Evolutionary conservation across 2,797 vertebrate genomes (phyloP).

Genomic region (Chaenodraco wilsoni): DNA sequence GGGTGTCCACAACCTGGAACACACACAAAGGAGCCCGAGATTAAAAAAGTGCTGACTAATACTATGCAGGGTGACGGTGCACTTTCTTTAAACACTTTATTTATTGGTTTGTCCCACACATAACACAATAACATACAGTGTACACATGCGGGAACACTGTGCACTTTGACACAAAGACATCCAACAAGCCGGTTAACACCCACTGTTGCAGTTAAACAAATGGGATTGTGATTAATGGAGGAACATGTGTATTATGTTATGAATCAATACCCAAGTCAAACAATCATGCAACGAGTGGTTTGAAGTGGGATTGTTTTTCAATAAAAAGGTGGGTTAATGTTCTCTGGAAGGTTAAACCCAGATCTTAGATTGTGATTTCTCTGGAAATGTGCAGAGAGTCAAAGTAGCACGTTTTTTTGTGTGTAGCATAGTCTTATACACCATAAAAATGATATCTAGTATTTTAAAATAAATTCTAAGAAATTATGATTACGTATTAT

Average conservation of each 20-base stretch:
- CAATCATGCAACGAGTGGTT: background rate
- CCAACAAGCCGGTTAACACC: constrained; percentile 28
- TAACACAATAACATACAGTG: too few relatives aligned
- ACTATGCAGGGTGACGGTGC: constrained; percentile 1
- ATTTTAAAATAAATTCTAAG: too few relatives aligned
- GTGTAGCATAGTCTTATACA: too few relatives aligned
- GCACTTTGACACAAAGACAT: constrained; percentile 4
- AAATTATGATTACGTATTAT: too few relatives aligned
- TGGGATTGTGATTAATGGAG: constrained; percentile 17
- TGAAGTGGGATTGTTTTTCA: background rate
- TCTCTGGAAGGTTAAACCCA: background rate
- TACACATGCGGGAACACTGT: too few relatives aligned
- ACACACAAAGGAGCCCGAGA: constrained; percentile 19
- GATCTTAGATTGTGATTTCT: background rate
- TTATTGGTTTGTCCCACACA: too few relatives aligned
- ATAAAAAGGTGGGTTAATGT: constrained; percentile 13
- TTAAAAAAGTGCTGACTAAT: constrained; percentile 43
- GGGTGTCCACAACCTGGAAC: constrained; percentile 82
- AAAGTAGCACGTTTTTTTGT: background rate
- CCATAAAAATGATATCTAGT: too few relatives aligned
- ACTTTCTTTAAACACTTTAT: too few relatives aligned
- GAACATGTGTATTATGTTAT: background rate
- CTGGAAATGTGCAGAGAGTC: constrained; percentile 8
- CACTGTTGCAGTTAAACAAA: constrained; percentile 15
- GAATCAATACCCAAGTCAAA: constrained; percentile 43